Evolutionary conservation across 2,888 invertebrate species (phyloP).

Genomic region (Brenthis daphne): DNA sequence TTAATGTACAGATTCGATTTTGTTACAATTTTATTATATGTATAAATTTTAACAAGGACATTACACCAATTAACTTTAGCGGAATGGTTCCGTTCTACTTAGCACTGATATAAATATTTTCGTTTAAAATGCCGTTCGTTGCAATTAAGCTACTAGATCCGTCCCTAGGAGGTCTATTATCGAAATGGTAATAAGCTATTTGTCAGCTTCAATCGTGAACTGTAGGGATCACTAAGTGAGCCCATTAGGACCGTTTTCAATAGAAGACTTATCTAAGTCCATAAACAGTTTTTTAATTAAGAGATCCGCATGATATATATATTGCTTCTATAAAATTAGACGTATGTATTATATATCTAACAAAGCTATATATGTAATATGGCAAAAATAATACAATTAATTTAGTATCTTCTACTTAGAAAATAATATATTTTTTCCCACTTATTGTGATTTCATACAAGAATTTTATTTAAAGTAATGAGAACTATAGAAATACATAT

Average conservation of each 20-base stretch:
- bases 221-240: conserved; percentile 7
- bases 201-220: conserved; percentile 14
- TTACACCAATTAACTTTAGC: conserved; percentile 17
- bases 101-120: neutral
- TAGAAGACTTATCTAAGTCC: neutral
- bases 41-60: conserved; percentile 1
- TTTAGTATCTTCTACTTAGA: too few relatives aligned
- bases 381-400: too few relatives aligned
- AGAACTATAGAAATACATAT: too few relatives aligned
- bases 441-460: too few relatives aligned
- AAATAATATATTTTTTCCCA: too few relatives aligned
- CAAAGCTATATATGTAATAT: too few relatives aligned
- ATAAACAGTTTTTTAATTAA: neutral
- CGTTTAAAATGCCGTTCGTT: neutral
- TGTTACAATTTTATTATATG: too few relatives aligned
- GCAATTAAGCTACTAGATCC: conserved; percentile 1
- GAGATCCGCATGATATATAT: neutral
- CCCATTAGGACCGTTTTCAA: conserved; percentile 8
- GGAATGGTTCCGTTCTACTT: conserved; percentile 14
- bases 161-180: conserved; percentile 15
- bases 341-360: too few relatives aligned
- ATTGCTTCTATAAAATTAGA: too few relatives aligned
- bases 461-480: too few relatives aligned
- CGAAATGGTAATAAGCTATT: conserved; percentile 23
- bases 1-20: too few relatives aligned